These are phyloP conservation scores for Electrophaes corylata DNA, from an alignment of 2,888 invertebrate genomes.

Conservation along the genomic window DNA sequence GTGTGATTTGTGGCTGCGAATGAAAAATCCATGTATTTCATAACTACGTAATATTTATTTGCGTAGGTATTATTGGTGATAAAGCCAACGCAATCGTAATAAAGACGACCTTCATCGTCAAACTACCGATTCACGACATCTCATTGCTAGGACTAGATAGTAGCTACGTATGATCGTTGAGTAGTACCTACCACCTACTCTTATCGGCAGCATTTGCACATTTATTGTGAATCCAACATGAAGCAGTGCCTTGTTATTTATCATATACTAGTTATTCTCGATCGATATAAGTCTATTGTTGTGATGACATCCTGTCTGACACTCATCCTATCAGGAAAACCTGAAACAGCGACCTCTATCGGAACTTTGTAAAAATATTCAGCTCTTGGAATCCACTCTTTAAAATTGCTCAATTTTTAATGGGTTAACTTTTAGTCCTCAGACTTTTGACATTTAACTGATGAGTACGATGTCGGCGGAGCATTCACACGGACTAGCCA, in stretches of 20 bases:
- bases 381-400: neutral
- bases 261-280: neutral
- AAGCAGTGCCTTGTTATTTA: neutral
- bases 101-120: conserved; percentile 39
- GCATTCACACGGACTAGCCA: too few species aligned
- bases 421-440: neutral
- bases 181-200: too few species aligned
- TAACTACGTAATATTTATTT: neutral
- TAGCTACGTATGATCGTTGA: too few species aligned
- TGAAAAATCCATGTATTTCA: too few species aligned
- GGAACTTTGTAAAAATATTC: neutral
- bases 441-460: neutral
- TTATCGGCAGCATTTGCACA: too few species aligned
- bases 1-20: neutral
- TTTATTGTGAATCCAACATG: neutral
- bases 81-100: conserved; percentile 37
- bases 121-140: conserved; percentile 37
- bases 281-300: neutral
- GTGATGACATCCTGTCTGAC: neutral
- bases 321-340: neutral
- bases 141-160: neutral
- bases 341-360: neutral
- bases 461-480: neutral
- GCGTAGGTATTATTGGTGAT: neutral
- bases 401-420: conserved; percentile 19